These are phyloP conservation scores for Galeopsomyia nigrocyanea DNA, from an alignment of 2,888 invertebrate genomes.

Conservation along the genomic window DNA sequence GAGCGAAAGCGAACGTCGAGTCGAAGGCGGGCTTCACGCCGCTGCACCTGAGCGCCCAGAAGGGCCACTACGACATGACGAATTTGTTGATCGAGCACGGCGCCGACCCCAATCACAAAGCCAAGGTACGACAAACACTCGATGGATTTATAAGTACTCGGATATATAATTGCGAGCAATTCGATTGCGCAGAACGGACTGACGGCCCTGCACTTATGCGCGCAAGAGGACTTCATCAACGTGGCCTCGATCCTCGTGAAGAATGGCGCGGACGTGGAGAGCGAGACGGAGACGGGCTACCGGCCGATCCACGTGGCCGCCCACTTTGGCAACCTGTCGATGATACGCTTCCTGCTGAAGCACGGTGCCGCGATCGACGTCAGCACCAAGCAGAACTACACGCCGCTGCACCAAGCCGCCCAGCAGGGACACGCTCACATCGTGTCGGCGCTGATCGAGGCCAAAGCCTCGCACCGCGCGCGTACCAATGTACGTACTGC, in stretches of 20 bases:
- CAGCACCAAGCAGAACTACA: constrained; percentile 80
- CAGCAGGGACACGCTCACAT: constrained; percentile 98
- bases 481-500: constrained; percentile 87
- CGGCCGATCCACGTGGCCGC: constrained; percentile 97
- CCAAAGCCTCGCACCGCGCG: constrained; percentile 95
- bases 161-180: too few relatives aligned
- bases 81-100: constrained; percentile 91
- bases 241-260: constrained; percentile 87
- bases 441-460: constrained; percentile 90
- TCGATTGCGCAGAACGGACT: constrained; percentile 82
- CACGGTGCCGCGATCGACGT: constrained; percentile 90
- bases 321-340: constrained; percentile 95
- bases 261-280: constrained; percentile 81
- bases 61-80: constrained; percentile 96
- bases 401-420: constrained; percentile 97
- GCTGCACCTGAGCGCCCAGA: constrained; percentile 93
- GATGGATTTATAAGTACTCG: too few relatives aligned
- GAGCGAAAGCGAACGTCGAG: constrained; percentile 92
- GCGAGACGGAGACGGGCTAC: constrained; percentile 88
- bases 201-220: constrained; percentile 94
- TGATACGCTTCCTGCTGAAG: constrained; percentile 90
- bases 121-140: constrained; percentile 71
- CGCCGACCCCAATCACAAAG: constrained; percentile 86
- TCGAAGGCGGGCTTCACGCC: constrained; percentile 97
- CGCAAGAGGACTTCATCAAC: constrained; percentile 91